A percentile compares a stretch with the other conserved stretches of the same genome.
These are phyloP conservation scores for Peromyscus aztecus DNA, from an alignment of 2,797 vertebrate species.

Conservation along the genomic window DNA sequence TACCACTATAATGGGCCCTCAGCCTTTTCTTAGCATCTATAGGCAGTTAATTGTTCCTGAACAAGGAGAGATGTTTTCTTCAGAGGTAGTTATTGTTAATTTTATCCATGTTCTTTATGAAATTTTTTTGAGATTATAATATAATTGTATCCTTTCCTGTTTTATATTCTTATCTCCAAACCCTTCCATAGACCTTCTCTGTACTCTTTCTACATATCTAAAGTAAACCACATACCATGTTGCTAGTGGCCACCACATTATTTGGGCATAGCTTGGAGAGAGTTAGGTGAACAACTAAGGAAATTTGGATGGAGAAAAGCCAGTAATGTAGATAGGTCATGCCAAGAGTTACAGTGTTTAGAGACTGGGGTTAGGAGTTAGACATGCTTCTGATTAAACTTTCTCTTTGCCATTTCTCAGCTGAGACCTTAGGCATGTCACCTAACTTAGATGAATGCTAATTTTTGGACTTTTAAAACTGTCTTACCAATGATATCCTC, in stretches of 20 bases:
- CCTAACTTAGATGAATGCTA: slow-evolving; percentile 14
- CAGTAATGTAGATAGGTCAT: neutral
- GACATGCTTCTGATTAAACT: neutral
- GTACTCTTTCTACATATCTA: neutral
- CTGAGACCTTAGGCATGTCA: slow-evolving; percentile 6
- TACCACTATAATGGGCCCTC: neutral
- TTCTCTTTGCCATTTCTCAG: neutral
- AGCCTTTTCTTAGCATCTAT: neutral
- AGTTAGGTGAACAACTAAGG: neutral
- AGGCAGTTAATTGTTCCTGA: neutral
- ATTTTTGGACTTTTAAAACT: neutral
- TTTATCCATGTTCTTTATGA: neutral
- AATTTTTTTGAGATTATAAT: neutral
- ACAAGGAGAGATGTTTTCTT: neutral
- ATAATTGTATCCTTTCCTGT: neutral
- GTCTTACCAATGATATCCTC: neutral
- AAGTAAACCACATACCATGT: neutral
- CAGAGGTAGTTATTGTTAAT: neutral
- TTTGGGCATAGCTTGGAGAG: neutral
- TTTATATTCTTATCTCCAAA: neutral
- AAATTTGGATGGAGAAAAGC: neutral
- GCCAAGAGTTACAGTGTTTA: neutral
- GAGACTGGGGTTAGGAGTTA: neutral
- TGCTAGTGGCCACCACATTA: neutral
- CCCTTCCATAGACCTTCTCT: neutral